A percentile compares a stretch with the other conserved stretches of the same genome.
phyloP scores from a whole-genome alignment of 2,113 vertebrate genomes.

The Todiramphus saurophagus region DNA sequence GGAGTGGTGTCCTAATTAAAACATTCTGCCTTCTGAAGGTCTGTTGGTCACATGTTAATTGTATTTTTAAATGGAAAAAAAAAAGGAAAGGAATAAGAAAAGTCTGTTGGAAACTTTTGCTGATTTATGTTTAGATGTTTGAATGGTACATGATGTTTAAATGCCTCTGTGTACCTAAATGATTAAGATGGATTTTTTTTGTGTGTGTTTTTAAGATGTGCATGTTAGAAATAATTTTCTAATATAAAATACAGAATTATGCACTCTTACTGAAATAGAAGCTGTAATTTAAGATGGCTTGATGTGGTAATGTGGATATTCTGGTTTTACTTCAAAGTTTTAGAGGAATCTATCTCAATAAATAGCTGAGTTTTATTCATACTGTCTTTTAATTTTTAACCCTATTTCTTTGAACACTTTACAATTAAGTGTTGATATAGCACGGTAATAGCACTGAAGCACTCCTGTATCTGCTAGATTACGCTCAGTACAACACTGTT shows the following conservation, averaged over 20 bases:
- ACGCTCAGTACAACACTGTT: neutral
- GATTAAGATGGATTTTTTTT: neutral
- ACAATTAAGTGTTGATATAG: neutral
- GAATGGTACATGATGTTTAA: neutral
- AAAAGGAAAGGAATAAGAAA: neutral
- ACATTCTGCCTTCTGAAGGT: slow-evolving; percentile 3
- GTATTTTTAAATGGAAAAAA: neutral
- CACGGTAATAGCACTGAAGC: neutral
- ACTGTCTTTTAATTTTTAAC: neutral
- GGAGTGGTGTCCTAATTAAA: neutral
- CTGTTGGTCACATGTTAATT: neutral
- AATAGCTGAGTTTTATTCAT: neutral
- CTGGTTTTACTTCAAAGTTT: neutral
- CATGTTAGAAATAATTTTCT: neutral
- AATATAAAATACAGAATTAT: neutral
- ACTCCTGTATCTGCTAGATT: neutral
- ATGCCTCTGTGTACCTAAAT: neutral
- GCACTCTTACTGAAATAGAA: neutral
- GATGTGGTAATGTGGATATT: neutral
- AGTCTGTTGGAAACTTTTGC: neutral
- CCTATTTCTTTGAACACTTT: neutral
- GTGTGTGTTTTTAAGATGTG: neutral
- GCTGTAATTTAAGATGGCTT: neutral
- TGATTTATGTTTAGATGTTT: neutral
- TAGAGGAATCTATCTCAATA: neutral